Percentiles rank a stretch among this genome's conserved stretches.
Conservation (phyloP, 2,797 vertebrate species). For the Chelon auratus region DNA sequence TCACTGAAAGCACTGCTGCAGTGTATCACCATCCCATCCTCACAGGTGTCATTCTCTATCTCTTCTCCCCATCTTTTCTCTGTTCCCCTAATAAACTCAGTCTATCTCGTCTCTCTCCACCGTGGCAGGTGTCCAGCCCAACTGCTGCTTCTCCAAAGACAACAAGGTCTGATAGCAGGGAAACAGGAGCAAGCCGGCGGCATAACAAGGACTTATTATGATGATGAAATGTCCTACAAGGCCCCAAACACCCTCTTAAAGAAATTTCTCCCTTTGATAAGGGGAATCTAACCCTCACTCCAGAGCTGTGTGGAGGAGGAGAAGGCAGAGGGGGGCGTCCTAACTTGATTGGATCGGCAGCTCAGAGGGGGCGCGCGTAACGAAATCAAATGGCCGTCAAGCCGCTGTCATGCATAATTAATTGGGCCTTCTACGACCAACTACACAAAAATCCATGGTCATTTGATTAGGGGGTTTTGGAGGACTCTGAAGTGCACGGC, state of each 20-base stretch:
- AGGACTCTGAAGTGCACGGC: conserved; percentile 89
- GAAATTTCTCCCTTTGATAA: conserved; percentile 81
- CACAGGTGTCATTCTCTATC: conserved; percentile 60
- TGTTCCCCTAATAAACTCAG: conserved; percentile 48
- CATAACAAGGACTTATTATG: conserved; percentile 80
- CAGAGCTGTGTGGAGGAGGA: conserved; percentile 48
- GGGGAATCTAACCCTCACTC: conserved; percentile 86
- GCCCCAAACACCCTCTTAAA: conserved; percentile 79
- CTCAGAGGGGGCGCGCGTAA: conserved; percentile 87
- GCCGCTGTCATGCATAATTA: conserved; percentile 99
- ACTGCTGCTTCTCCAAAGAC: conserved; percentile 63
- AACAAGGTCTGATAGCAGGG: conserved; percentile 75
- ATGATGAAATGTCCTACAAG: conserved; percentile 84
- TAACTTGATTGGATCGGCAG: conserved; percentile 93
- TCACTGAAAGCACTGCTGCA: conserved; percentile 34
- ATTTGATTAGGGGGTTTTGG: conserved; percentile 94
- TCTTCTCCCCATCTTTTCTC: conserved; percentile 35
- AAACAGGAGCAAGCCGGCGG: conserved; percentile 60
- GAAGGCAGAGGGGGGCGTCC: conserved; percentile 53
- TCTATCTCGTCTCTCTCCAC: conserved; percentile 29
- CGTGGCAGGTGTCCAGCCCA: conserved; percentile 75
- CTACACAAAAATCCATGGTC: conserved; percentile 96
- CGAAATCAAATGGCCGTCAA: conserved; percentile 94
- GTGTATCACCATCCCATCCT: conserved; percentile 48
- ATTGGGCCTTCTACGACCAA: conserved; percentile 90